These are phyloP conservation scores for Platyscapa corneri DNA, from an alignment of 1,140 invertebrate species.

Conservation along the genomic window DNA sequence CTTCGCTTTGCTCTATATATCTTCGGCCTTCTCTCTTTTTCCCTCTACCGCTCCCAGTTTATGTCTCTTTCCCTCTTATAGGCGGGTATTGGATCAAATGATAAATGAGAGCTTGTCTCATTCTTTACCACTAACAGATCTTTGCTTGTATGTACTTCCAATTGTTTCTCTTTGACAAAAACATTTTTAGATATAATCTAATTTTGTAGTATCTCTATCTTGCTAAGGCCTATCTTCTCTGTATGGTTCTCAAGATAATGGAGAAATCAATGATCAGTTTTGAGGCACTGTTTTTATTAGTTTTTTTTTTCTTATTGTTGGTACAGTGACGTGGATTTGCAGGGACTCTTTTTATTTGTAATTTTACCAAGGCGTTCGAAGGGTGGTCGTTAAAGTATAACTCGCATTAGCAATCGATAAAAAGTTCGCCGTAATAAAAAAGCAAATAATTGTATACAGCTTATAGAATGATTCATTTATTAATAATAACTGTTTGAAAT, in stretches of 20 bases:
- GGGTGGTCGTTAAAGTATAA: neutral
- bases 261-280: neutral
- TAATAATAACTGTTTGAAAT: neutral
- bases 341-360: neutral
- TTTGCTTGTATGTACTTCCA: neutral
- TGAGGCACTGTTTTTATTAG: neutral
- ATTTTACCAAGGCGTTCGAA: neutral
- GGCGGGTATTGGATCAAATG: neutral
- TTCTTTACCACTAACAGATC: neutral
- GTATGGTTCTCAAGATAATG: neutral
- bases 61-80: neutral
- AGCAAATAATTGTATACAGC: neutral
- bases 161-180: neutral
- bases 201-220: neutral
- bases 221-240: no score
- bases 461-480: neutral
- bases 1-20: conserved; percentile 1
- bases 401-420: neutral
- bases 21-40: conserved; percentile 2
- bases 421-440: neutral
- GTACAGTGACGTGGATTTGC: neutral
- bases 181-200: neutral
- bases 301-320: neutral
- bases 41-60: neutral
- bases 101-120: neutral